Evolutionary conservation across 2,888 invertebrate species (phyloP).

Genomic region (Phalera bucephala): DNA sequence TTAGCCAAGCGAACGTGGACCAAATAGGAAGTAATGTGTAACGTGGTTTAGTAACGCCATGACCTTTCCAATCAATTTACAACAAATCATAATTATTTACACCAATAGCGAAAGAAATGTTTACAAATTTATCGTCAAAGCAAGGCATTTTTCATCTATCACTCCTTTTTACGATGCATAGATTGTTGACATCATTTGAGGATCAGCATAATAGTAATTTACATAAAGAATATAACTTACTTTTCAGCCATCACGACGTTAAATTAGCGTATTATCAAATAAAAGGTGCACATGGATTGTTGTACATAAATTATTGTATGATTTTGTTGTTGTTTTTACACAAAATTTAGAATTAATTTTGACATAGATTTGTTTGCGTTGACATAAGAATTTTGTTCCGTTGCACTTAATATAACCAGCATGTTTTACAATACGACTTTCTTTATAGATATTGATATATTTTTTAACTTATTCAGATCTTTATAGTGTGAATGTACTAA

Average conservation of each 20-base stretch:
- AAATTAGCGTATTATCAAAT: conserved; percentile 44
- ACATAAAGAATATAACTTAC: conserved; percentile 52
- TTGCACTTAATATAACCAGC: too few species aligned
- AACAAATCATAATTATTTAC: too few species aligned
- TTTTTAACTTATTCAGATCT: too few species aligned
- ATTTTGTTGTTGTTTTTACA: conserved; percentile 70
- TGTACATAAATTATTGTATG: conserved; percentile 54
- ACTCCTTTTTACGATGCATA: conserved; percentile 40
- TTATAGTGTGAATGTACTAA: too few species aligned
- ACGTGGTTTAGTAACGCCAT: conserved; percentile 13
- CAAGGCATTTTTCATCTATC: conserved; percentile 25
- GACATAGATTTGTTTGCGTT: conserved; percentile 81
- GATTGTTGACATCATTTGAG: conserved; percentile 45
- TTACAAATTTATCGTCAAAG: conserved; percentile 19
- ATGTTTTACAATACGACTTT: too few species aligned
- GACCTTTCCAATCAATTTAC: conserved; percentile 12
- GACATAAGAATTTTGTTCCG: conserved; percentile 57
- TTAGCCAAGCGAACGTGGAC: conserved; percentile 8
- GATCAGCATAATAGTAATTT: conserved; percentile 10
- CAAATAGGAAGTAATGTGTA: conserved; percentile 21
- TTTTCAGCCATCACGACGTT: conserved; percentile 69
- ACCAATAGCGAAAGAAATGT: too few species aligned
- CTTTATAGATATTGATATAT: too few species aligned
- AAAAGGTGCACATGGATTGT: conserved; percentile 63
- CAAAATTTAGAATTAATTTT: conserved; percentile 75